A percentile compares a stretch with the other conserved stretches of the same genome.
Evolutionary conservation across 1,140 invertebrate species (phyloP).

Genomic region (Bombyx mandarina): DNA sequence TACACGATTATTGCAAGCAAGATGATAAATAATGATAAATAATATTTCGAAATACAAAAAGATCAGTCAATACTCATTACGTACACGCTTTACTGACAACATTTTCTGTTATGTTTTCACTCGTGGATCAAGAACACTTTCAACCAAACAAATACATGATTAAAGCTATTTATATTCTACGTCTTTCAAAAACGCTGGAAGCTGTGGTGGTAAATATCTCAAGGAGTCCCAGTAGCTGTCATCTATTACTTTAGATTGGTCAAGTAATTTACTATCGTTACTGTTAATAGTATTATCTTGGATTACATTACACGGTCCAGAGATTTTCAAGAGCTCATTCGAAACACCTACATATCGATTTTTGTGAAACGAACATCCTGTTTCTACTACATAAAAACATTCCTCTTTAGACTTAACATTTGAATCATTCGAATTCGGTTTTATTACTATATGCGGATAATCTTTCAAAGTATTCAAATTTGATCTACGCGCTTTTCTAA

Average conservation of each 20-base stretch:
- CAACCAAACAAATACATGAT: too few relatives aligned
- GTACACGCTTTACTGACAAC: too few relatives aligned
- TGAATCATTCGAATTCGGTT: slow-evolving; percentile 9
- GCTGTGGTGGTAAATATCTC: slow-evolving; percentile 36
- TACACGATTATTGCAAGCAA: too few relatives aligned
- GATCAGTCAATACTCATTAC: too few relatives aligned
- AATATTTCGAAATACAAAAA: too few relatives aligned
- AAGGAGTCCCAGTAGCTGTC: slow-evolving; percentile 28
- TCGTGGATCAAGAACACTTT: too few relatives aligned
- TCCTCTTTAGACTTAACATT: slow-evolving; percentile 6
- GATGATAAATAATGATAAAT: too few relatives aligned
- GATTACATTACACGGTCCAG: slow-evolving; percentile 16
- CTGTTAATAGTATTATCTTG: background rate
- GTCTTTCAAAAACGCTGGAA: slow-evolving; percentile 36
- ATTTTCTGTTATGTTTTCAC: too few relatives aligned
- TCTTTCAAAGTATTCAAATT: slow-evolving; percentile 2
- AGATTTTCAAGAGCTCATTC: slow-evolving; percentile 30
- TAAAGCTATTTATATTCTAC: slow-evolving; percentile 6
- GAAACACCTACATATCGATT: slow-evolving; percentile 21
- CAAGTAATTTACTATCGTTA: background rate
- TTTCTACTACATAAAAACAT: slow-evolving; percentile 18
- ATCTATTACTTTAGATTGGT: background rate
- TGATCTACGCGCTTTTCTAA: background rate
- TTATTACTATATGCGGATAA: slow-evolving; percentile 23
- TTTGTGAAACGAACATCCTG: slow-evolving; percentile 24